Evolutionary conservation across 2,888 invertebrate genomes (phyloP).

Genomic region (Halictus ligatus): DNA sequence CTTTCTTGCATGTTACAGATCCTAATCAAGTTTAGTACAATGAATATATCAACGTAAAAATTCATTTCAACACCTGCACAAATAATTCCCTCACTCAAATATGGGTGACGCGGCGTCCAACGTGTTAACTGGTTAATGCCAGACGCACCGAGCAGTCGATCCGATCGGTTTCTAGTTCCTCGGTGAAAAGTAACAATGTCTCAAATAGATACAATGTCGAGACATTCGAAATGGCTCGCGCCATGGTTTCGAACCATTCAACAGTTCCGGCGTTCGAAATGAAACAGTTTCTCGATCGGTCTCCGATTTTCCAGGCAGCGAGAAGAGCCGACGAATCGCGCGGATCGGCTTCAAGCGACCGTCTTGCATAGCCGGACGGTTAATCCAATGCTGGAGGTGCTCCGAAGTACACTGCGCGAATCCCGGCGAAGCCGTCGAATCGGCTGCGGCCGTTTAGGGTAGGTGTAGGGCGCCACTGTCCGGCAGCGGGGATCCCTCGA

Average conservation of each 20-base stretch:
- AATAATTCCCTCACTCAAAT: too few relatives aligned
- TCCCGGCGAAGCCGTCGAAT: not conserved
- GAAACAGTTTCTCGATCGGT: too few relatives aligned
- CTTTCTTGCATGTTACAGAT: too few relatives aligned
- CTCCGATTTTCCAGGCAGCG: too few relatives aligned
- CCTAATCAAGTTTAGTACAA: too few relatives aligned
- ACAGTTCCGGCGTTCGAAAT: too few relatives aligned
- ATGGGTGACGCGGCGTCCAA: too few relatives aligned
- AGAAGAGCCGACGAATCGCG: not conserved
- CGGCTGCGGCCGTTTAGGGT: not conserved
- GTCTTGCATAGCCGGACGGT: not conserved
- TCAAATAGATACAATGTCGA: not conserved
- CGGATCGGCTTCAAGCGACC: not conserved
- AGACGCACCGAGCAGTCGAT: too few relatives aligned
- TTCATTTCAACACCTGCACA: too few relatives aligned
- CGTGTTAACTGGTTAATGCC: too few relatives aligned
- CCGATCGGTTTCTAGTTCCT: not conserved
- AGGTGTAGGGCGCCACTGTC: not conserved
- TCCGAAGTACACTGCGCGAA: slow-evolving; percentile 4
- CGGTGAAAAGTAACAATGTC: too few relatives aligned
- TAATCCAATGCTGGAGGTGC: not conserved
- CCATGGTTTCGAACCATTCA: not conserved
- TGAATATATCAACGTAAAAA: too few relatives aligned
- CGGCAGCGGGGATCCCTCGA: not conserved
- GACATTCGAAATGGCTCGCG: not conserved